These are phyloP conservation scores for Poeciliopsis presidionis DNA, from an alignment of 2,797 vertebrate species.

Conservation along the genomic window DNA sequence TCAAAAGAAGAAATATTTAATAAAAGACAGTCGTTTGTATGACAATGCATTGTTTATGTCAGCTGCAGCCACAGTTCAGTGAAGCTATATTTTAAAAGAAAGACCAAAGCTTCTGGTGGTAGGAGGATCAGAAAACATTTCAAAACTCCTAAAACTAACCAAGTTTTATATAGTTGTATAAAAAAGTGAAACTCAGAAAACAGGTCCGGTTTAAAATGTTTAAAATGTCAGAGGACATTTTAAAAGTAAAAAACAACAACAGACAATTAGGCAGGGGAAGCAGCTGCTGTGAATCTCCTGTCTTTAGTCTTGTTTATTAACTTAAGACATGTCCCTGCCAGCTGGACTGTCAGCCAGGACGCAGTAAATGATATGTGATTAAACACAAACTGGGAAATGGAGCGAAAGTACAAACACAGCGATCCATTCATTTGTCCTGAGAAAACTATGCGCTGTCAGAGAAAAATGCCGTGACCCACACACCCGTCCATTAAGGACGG, in stretches of 20 bases:
- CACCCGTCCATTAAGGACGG: slow-evolving; percentile 40
- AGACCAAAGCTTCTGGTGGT: background rate
- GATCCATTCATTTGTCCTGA: slow-evolving; percentile 63
- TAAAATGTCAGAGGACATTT: slow-evolving; percentile 9
- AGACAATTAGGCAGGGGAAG: slow-evolving; percentile 9
- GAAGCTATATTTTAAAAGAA: background rate
- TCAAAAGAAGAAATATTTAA: background rate
- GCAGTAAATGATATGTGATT: slow-evolving; percentile 58
- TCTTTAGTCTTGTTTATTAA: slow-evolving; percentile 38
- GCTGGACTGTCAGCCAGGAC: slow-evolving; percentile 25
- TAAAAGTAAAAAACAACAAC: background rate
- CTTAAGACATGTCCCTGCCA: slow-evolving; percentile 34
- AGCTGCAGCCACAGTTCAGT: background rate
- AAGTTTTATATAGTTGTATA: background rate
- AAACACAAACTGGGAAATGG: slow-evolving; percentile 74
- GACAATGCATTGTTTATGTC: background rate
- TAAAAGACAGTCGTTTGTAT: background rate
- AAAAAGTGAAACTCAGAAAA: slow-evolving; percentile 16
- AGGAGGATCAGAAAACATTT: background rate
- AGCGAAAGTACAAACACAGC: slow-evolving; percentile 77
- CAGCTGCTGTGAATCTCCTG: slow-evolving; percentile 25
- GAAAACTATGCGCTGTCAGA: slow-evolving; percentile 36
- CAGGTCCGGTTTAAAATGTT: background rate
- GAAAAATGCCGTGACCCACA: slow-evolving; percentile 48
- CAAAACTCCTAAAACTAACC: background rate